These are phyloP conservation scores for Hydrolagus affinis DNA, from an alignment of 2,113 vertebrate genomes.

Conservation along the genomic window DNA sequence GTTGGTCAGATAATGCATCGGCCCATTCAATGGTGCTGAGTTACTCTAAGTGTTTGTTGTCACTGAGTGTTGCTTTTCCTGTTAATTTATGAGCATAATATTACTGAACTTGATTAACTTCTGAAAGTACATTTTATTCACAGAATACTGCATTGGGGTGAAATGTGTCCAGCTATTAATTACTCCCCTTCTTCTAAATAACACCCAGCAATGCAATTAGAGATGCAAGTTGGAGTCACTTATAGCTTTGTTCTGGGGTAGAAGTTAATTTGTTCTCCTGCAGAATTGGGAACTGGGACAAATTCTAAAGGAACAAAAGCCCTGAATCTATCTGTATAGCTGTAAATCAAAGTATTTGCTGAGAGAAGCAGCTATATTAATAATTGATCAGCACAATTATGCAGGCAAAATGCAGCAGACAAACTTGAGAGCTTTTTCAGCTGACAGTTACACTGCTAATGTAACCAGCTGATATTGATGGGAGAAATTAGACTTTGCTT, in stretches of 20 bases:
- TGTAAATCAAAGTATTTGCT: background rate
- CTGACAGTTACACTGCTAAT: slow-evolving; percentile 1
- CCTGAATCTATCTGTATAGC: background rate
- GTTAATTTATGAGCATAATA: background rate
- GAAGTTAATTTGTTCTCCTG: background rate
- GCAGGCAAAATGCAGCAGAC: background rate
- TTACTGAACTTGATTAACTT: background rate
- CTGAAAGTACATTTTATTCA: background rate
- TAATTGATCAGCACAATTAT: slow-evolving; percentile 15
- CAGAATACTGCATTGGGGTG: background rate
- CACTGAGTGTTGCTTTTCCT: slow-evolving; percentile 12
- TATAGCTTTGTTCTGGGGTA: background rate
- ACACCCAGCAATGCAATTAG: slow-evolving; percentile 7
- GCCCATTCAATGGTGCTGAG: too few species aligned
- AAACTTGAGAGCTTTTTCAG: background rate
- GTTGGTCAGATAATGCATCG: background rate
- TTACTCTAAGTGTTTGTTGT: background rate
- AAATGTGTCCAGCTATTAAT: background rate
- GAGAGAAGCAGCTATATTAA: background rate
- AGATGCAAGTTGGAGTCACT: background rate
- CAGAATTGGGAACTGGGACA: background rate
- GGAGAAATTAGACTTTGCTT: background rate
- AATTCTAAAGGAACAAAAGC: background rate
- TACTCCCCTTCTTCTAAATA: background rate
- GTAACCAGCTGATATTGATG: background rate